phyloP scores from a whole-genome alignment of 2,888 invertebrate species.

The Temnothorax ravouxi region DNA sequence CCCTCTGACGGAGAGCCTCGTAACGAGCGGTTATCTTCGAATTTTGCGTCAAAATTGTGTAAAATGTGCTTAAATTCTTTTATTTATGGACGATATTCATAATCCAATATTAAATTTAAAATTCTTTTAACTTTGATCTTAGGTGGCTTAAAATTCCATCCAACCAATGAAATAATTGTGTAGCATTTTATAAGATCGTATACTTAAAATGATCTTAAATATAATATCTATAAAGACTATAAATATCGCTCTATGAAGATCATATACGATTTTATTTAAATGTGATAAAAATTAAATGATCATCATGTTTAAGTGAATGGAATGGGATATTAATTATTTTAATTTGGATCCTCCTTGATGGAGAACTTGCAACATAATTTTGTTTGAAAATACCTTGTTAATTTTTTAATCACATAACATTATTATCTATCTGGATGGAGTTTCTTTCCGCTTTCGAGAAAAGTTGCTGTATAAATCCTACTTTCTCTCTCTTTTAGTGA shows the following conservation, averaged over 20 bases:
- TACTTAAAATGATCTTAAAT: neutral
- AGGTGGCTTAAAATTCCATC: neutral
- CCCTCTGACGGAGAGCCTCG: constrained; percentile 75
- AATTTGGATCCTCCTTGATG: no score
- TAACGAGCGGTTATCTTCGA: constrained; percentile 19
- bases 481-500: neutral
- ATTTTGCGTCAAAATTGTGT: neutral
- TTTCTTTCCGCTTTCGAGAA: neutral
- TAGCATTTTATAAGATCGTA: neutral
- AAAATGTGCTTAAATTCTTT: neutral
- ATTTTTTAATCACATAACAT: neutral
- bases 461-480: neutral
- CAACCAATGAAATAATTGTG: no score
- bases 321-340: neutral
- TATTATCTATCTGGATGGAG: neutral
- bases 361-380: neutral
- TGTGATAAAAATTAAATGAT: neutral
- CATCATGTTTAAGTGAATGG: neutral
- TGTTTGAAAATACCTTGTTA: neutral
- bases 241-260: neutral
- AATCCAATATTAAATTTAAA: neutral
- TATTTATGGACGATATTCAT: neutral
- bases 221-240: neutral
- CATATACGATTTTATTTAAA: neutral
- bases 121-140: neutral